phyloP scores from a whole-genome alignment of 2,888 invertebrate species.

The Neoascia interrupta region DNA sequence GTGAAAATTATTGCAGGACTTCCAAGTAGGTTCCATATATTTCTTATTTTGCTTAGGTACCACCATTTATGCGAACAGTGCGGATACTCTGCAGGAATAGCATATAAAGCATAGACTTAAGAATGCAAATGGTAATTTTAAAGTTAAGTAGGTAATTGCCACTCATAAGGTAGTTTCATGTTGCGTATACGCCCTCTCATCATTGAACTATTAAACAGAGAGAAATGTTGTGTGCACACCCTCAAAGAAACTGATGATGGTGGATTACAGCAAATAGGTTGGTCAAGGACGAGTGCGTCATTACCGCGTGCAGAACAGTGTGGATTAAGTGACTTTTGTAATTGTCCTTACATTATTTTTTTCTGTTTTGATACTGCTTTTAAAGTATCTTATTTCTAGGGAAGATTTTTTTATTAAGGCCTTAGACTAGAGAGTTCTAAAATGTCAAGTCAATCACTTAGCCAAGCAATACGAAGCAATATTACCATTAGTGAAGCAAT shows the following conservation, averaged over 20 bases:
- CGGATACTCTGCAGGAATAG: no score
- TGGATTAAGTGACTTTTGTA: conserved; percentile 37
- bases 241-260: neutral
- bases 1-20: conserved; percentile 51
- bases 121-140: conserved; percentile 31
- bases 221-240: neutral
- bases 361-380: no score
- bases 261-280: conserved; percentile 8
- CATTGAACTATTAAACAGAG: conserved; percentile 8
- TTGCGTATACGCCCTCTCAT: conserved; percentile 15
- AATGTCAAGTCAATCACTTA: no score
- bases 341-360: no score
- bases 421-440: no score
- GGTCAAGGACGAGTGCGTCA: conserved; percentile 60
- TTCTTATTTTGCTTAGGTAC: no score
- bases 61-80: no score
- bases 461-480: no score
- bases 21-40: no score
- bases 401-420: no score
- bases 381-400: no score
- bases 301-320: conserved; percentile 23
- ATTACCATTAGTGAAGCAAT: no score
- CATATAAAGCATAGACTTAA: conserved; percentile 11
- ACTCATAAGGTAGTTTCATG: conserved; percentile 35
- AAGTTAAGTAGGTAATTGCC: conserved; percentile 55